A percentile compares a stretch with the other conserved stretches of the same genome.
phyloP scores from a whole-genome alignment of 1,140 invertebrate genomes.

The fruit fly (Drosophila melanogaster) region DNA sequence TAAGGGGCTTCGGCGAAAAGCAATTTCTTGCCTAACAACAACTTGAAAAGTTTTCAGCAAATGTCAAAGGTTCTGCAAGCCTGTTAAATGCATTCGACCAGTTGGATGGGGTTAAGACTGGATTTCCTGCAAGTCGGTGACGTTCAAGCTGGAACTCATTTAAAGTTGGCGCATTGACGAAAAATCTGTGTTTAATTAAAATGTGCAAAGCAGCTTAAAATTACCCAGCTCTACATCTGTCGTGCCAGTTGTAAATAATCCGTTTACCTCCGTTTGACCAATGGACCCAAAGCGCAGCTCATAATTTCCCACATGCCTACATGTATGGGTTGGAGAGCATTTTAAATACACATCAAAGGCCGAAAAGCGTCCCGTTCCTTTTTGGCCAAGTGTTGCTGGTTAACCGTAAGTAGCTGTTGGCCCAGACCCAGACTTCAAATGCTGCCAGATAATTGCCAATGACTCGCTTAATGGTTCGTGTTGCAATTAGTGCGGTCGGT shows the following conservation, averaged over 20 bases:
- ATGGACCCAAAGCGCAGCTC: slow-evolving; percentile 36
- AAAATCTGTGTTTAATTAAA: slow-evolving; percentile 64
- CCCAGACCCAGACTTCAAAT: slow-evolving; percentile 39
- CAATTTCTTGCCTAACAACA: slow-evolving; percentile 47
- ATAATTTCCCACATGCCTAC: slow-evolving; percentile 78
- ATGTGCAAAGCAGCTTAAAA: slow-evolving; percentile 66
- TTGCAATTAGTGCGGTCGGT: slow-evolving; percentile 76
- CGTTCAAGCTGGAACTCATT: slow-evolving; percentile 9
- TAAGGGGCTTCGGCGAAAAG: slow-evolving; percentile 36
- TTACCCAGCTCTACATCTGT: slow-evolving; percentile 14
- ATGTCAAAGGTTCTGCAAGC: slow-evolving; percentile 47
- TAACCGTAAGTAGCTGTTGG: slow-evolving; percentile 75
- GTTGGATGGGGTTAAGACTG: slow-evolving; percentile 6
- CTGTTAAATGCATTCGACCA: slow-evolving; percentile 35
- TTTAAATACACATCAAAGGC: slow-evolving; percentile 79
- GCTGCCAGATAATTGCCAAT: slow-evolving; percentile 71
- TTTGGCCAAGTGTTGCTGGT: slow-evolving; percentile 74
- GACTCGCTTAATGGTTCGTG: slow-evolving; percentile 70
- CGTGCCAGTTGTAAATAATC: slow-evolving; percentile 52
- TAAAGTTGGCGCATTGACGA: slow-evolving; percentile 32
- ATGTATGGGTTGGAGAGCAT: slow-evolving; percentile 12
- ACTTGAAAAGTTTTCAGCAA: slow-evolving; percentile 45
- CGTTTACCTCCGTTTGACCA: slow-evolving; percentile 64
- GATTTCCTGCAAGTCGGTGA: slow-evolving; percentile 1
- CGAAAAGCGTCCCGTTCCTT: background rate